Evolutionary conservation across 1,140 invertebrate genomes (phyloP), one percentile per base, ranked within the genome.

Genomic region (Cardiocondyla obscurior): DNA sequence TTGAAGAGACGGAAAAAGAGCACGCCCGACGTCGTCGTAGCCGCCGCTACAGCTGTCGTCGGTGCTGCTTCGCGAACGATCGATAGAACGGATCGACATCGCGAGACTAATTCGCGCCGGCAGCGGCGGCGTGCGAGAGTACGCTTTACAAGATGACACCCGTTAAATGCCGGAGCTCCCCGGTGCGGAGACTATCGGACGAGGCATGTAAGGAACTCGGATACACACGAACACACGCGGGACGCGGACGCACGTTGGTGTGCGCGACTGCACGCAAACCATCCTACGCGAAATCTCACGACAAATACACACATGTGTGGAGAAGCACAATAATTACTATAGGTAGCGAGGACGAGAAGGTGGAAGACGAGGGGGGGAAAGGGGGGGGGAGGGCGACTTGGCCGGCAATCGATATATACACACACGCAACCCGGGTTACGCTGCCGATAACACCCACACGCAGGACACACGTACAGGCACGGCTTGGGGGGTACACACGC

Each of bases 341-440:
- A 92, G 90, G 90, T 92, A 91, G 88, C 79, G 55, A 76, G 67
- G 67, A 84, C 53, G 73, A 72, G 67, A 28, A 55, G 28, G 84
- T 39, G 42, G 79, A 16, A 8, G 72, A 62, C 64, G 57, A 46
- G 46, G 89, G 70, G 62, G 67, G 6, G 30, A 5, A 65, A 16
- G 12, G 51, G 57, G 64, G 70, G 64, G 49, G n/a, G 55, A 85
- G 88, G 90, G 88, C 89, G 87, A 89, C 85, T 90, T 93, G 92
- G 92, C 90, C 90, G 85, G 91, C 90, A 94, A 94, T 94, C 93
- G 92, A 94, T 94, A 94, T 91, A 92, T 91, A 92, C 89, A 89
- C 84, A 90, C 88, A 91, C 89, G 89, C 82, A 87, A 84, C 55
- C 55, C 81, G 53, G 42, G 51, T 49, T 81, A 70, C 79, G 65